Evolutionary conservation across 2,888 invertebrate genomes (phyloP).

Genomic region (Oxystoma pomonae): DNA sequence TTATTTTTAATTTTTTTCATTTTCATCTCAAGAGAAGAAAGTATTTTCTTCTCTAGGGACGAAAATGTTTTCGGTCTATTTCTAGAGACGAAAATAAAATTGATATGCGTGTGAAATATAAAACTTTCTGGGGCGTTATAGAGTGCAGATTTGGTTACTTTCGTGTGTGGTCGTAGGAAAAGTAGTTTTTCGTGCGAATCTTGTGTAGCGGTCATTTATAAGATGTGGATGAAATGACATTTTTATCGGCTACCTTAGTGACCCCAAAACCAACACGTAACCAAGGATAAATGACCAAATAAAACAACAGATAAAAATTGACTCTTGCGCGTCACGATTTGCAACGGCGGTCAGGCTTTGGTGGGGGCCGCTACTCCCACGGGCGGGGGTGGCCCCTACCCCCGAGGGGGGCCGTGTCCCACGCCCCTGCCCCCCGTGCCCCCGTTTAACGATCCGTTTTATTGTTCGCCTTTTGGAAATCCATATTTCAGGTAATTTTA

Average conservation of each 20-base stretch:
- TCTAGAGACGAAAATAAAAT: too few relatives aligned
- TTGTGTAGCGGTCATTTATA: too few relatives aligned
- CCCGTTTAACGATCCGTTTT: constrained; percentile 51
- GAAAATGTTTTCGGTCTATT: too few relatives aligned
- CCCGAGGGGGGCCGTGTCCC: constrained; percentile 28
- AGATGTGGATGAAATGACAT: too few relatives aligned
- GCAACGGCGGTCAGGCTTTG: constrained; percentile 42
- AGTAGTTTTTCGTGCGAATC: too few relatives aligned
- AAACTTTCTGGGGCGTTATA: too few relatives aligned
- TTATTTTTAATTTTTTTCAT: too few relatives aligned
- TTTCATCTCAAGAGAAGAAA: too few relatives aligned
- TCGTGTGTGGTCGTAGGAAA: too few relatives aligned
- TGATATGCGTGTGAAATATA: too few relatives aligned
- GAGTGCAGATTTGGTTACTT: too few relatives aligned
- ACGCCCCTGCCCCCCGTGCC: constrained; percentile 16
- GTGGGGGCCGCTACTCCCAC: constrained; percentile 35
- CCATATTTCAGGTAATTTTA: constrained; percentile 54
- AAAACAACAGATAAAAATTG: background rate
- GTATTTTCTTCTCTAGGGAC: too few relatives aligned
- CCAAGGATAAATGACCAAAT: background rate
- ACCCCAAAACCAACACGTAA: background rate
- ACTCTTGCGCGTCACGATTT: constrained; percentile 36
- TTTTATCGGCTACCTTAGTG: background rate
- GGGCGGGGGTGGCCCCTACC: constrained; percentile 42
- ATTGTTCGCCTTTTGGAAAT: constrained; percentile 56